A percentile compares a stretch with the other conserved stretches of the same genome.
These are phyloP conservation scores for Prionace glauca DNA, from an alignment of 2,797 vertebrate genomes.

Conservation along the genomic window DNA sequence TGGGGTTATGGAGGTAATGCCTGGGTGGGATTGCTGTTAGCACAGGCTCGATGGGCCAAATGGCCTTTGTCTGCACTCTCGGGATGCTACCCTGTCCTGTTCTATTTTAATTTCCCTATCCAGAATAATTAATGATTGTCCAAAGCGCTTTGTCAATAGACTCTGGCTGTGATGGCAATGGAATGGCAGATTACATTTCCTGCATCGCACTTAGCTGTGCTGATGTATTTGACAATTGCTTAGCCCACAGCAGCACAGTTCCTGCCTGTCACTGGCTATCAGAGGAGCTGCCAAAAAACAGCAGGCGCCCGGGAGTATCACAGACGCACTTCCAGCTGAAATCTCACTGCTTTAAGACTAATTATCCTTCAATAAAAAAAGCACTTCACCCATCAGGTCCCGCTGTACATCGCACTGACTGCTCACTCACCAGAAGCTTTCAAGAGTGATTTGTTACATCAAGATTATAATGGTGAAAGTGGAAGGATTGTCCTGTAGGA, in stretches of 20 bases:
- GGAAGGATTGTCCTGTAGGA: too few species aligned
- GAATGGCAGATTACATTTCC: not conserved
- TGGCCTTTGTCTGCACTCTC: too few species aligned
- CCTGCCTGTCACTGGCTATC: not conserved
- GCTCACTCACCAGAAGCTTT: not conserved
- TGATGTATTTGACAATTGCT: not conserved
- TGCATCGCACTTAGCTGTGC: not conserved
- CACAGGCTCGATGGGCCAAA: too few species aligned
- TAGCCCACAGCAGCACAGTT: too few species aligned
- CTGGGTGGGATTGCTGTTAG: too few species aligned
- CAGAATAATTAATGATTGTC: not conserved
- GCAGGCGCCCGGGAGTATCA: not conserved
- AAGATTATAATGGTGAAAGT: not conserved
- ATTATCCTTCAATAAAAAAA: constrained; percentile 33
- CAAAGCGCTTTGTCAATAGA: not conserved
- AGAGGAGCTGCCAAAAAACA: not conserved
- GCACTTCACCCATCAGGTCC: constrained; percentile 24
- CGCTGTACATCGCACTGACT: too few species aligned
- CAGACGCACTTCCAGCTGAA: not conserved
- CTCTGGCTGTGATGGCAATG: too few species aligned
- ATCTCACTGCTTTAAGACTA: not conserved
- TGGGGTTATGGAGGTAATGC: too few species aligned
- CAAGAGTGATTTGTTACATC: not conserved
- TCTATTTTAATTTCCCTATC: not conserved
- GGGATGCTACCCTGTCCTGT: too few species aligned